Percentiles rank a stretch among this genome's conserved stretches.
phyloP scores from a whole-genome alignment of 2,888 invertebrate species.

The Luffia ferchaultella region DNA sequence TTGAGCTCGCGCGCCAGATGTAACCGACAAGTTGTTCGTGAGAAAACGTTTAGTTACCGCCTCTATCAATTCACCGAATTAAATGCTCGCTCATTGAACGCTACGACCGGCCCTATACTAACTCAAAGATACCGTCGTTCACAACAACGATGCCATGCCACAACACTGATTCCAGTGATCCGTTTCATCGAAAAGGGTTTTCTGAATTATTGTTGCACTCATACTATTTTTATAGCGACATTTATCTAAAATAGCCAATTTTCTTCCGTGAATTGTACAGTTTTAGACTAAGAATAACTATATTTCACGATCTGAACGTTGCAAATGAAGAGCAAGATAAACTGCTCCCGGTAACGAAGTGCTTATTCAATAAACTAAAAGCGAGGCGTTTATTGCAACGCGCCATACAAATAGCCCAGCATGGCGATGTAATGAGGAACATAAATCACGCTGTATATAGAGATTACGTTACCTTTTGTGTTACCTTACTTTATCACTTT shows the following conservation, averaged over 20 bases:
- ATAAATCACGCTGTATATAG: neutral
- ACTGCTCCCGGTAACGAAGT: neutral
- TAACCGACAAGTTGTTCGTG: constrained; percentile 35
- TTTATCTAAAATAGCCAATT: too few relatives aligned
- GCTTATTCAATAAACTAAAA: neutral
- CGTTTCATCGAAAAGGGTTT: too few relatives aligned
- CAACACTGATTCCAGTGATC: too few relatives aligned
- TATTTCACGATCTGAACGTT: neutral
- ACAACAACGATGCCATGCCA: too few relatives aligned
- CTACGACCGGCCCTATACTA: neutral
- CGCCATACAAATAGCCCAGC: neutral
- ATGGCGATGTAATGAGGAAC: neutral
- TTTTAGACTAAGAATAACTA: too few relatives aligned
- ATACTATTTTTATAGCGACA: too few relatives aligned
- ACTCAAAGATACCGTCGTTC: too few relatives aligned
- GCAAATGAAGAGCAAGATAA: neutral
- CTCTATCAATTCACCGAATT: neutral
- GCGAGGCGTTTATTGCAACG: neutral
- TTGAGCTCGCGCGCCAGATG: constrained; percentile 48
- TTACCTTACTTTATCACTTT: neutral
- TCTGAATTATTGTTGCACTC: too few relatives aligned
- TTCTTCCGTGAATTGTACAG: too few relatives aligned
- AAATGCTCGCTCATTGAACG: neutral
- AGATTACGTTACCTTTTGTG: neutral
- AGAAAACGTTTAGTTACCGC: neutral